phyloP scores from a whole-genome alignment of 2,797 vertebrate species.

The Tokudaia muenninki region DNA sequence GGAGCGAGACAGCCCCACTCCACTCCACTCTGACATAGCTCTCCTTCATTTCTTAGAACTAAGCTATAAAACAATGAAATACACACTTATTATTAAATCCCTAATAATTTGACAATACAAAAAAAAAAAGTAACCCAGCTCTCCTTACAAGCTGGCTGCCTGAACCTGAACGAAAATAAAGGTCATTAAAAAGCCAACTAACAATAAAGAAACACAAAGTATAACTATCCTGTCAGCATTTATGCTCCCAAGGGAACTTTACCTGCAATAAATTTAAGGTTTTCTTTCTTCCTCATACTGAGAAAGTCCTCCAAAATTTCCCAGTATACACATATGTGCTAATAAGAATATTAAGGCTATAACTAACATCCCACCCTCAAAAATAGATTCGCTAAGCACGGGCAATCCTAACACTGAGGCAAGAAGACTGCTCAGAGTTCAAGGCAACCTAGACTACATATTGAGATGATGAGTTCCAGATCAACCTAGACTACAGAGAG shows the following conservation, averaged over 20 bases:
- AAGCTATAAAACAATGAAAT: constrained; percentile 8
- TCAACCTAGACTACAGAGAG: background rate
- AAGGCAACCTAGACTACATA: background rate
- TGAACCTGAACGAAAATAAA: constrained; percentile 54
- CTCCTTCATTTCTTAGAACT: background rate
- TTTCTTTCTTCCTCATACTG: constrained; percentile 62
- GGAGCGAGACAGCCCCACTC: background rate
- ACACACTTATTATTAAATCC: background rate
- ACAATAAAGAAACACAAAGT: constrained; percentile 67
- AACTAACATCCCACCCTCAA: constrained; percentile 43
- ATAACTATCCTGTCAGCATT: background rate
- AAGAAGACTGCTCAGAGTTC: background rate
- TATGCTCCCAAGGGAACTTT: constrained; percentile 53
- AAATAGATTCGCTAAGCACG: background rate
- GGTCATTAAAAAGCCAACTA: constrained; percentile 63
- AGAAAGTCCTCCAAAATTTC: constrained; percentile 63
- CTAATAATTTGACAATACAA: constrained; percentile 11
- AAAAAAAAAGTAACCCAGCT: constrained; percentile 24
- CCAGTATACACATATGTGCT: background rate
- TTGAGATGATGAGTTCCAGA: background rate
- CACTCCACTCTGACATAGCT: background rate
- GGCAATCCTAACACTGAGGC: background rate
- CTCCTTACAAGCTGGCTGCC: background rate
- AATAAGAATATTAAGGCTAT: constrained; percentile 53
- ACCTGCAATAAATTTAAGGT: constrained; percentile 11